A percentile compares a stretch with the other conserved stretches of the same genome.
These are phyloP conservation scores for Lytechinus pictus DNA, from an alignment of 35 echinoderm and acorn worm genomes.

Conservation along the genomic window DNA sequence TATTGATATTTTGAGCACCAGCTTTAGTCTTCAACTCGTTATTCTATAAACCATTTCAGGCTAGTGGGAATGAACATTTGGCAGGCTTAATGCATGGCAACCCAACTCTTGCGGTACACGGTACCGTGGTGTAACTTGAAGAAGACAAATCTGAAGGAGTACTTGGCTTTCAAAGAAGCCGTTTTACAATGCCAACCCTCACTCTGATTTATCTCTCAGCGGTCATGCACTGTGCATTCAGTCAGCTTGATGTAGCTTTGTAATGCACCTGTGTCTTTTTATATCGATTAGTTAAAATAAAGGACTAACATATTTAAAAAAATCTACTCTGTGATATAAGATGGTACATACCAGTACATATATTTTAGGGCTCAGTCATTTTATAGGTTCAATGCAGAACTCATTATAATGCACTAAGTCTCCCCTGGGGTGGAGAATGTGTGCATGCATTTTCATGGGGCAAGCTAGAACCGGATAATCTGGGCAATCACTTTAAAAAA, in stretches of 20 bases:
- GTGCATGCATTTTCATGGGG: too few species aligned
- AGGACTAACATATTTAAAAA: neutral
- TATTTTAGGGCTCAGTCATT: too few species aligned
- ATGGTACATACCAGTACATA: too few species aligned
- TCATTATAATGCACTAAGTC: too few species aligned
- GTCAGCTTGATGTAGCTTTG: neutral
- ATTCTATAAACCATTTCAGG: neutral
- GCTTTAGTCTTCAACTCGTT: too few species aligned
- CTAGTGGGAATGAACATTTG: neutral
- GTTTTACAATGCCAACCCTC: neutral
- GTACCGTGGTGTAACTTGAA: neutral
- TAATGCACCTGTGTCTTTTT: neutral
- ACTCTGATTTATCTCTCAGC: neutral
- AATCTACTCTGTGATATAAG: too few species aligned
- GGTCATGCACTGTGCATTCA: neutral
- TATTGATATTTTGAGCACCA: too few species aligned
- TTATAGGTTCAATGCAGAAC: too few species aligned
- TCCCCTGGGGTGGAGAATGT: too few species aligned
- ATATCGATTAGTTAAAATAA: neutral
- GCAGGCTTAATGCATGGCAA: conserved; percentile 9
- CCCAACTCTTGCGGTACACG: neutral
- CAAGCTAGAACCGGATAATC: too few species aligned
- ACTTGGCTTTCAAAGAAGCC: neutral
- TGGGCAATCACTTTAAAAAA: too few species aligned
- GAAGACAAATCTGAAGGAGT: neutral